A percentile compares a stretch with the other conserved stretches of the same genome.
Evolutionary conservation across 1,140 invertebrate genomes (phyloP).

Genomic region (Drosophila sp.): DNA sequence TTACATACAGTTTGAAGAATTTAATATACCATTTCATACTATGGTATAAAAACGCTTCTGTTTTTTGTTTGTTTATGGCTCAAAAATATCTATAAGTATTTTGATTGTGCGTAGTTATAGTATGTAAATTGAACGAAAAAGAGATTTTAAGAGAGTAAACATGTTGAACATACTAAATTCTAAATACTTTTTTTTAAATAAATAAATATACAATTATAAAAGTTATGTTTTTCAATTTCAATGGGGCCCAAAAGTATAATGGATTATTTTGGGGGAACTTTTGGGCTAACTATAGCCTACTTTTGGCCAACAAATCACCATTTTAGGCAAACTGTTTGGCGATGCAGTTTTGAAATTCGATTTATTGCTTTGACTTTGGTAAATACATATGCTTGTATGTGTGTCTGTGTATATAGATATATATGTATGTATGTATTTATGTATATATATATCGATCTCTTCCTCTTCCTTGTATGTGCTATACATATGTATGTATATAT

Average conservation of each 20-base stretch:
- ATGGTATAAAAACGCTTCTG: no score
- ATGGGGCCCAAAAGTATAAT: neutral
- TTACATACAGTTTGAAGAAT: no score
- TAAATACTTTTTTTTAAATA: no score
- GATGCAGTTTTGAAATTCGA: conserved; percentile 16
- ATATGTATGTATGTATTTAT: conserved; percentile 37
- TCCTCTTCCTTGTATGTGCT: conserved; percentile 10
- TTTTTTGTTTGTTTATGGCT: no score
- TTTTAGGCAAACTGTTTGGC: neutral
- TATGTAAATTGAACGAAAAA: no score
- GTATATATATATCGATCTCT: conserved; percentile 25
- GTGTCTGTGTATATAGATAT: conserved; percentile 41
- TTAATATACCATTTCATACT: no score
- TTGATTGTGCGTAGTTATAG: no score
- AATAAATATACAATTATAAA: no score
- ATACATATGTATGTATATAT: conserved; percentile 56
- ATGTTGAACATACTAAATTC: no score
- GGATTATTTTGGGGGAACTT: neutral
- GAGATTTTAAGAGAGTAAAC: no score
- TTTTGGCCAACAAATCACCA: neutral
- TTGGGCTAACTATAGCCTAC: neutral
- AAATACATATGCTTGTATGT: conserved; percentile 44
- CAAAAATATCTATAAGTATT: no score
- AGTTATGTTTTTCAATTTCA: neutral
- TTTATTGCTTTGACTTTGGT: conserved; percentile 46